Evolutionary conservation across 2,888 invertebrate species (phyloP), one percentile per base, ranked within the genome.

Genomic region (Acrobasis repandana): DNA sequence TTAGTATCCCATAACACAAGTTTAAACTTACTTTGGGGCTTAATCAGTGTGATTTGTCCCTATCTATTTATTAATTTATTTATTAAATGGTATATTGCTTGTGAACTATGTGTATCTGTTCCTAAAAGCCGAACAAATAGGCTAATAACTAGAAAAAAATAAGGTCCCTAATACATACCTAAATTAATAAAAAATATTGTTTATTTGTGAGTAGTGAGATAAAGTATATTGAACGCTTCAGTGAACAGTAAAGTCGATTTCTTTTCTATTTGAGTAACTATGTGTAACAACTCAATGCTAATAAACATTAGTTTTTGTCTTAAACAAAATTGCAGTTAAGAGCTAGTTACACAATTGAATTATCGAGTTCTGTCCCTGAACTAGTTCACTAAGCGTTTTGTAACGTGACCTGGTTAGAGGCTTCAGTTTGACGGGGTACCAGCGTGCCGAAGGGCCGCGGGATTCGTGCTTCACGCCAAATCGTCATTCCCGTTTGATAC

Each of bases 321-420:
- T 46, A 34, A 60, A 65, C 63, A 66, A 69, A 66, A 66, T 72
- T 66, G 67, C 62, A 70, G 67, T 66, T 68, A 64, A 72, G 69
- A 71, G 68, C 75, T 73, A 71, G 81, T 81, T 80, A 76, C 77
- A 75, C 82, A 86, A 88, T 80, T 78, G 73, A 84, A 86, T 88
- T 85, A 86, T 78, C 75, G 75, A 69, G 75, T 75, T 71, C 67
- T 79, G 86, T 82, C 90, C 88, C 82, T 90, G 89, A 90, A 87
- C 90, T 82, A 88, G 85, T 86, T 90, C 67, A 77, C 76, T 80
- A 70, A 79, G 75, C 71, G 80, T 88, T 87, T 87, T 83, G 87
- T 83, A 89, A 88, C 76, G 75, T 80, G 88, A 81, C 86, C 87
- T 86, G 85, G 78, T 83, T 84, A 83, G 72, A 69, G 75, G 80